phyloP scores from a whole-genome alignment of 2,797 vertebrate species.

The Pyrocephalus nanus region DNA sequence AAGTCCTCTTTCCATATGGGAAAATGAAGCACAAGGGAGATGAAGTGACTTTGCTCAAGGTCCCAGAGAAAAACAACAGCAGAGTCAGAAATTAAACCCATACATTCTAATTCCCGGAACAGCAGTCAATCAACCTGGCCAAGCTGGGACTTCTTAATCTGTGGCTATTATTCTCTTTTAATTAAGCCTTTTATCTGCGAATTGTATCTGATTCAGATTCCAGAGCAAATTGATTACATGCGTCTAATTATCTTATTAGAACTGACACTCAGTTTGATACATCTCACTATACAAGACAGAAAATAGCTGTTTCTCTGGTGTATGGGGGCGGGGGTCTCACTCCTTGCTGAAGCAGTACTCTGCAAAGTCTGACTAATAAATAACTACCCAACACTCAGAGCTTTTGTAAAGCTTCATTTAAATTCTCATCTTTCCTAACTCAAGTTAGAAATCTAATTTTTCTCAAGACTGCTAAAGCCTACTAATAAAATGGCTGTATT shows the following conservation, averaged over 20 bases:
- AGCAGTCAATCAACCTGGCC: neutral
- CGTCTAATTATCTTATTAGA: neutral
- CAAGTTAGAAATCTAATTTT: neutral
- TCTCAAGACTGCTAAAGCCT: neutral
- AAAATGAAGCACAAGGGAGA: neutral
- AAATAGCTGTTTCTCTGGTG: neutral
- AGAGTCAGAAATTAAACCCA: neutral
- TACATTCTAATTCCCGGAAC: neutral
- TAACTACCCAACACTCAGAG: neutral
- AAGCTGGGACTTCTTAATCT: neutral
- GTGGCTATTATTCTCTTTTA: slow-evolving; percentile 36
- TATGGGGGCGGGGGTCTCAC: neutral
- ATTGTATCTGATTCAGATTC: slow-evolving; percentile 19
- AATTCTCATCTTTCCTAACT: neutral
- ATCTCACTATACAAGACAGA: neutral
- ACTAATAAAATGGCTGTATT: neutral
- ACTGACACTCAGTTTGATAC: neutral
- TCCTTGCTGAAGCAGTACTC: neutral
- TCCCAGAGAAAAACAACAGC: neutral
- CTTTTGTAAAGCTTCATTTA: neutral
- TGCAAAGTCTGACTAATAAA: neutral
- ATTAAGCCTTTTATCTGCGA: slow-evolving; percentile 26
- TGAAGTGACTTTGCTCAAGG: slow-evolving; percentile 28
- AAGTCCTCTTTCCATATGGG: neutral
- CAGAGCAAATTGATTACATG: slow-evolving; percentile 9